Evolutionary conservation across 2,113 vertebrate species (phyloP), one percentile per base, ranked within the genome.

Genomic region (Orthonyx spaldingii): DNA sequence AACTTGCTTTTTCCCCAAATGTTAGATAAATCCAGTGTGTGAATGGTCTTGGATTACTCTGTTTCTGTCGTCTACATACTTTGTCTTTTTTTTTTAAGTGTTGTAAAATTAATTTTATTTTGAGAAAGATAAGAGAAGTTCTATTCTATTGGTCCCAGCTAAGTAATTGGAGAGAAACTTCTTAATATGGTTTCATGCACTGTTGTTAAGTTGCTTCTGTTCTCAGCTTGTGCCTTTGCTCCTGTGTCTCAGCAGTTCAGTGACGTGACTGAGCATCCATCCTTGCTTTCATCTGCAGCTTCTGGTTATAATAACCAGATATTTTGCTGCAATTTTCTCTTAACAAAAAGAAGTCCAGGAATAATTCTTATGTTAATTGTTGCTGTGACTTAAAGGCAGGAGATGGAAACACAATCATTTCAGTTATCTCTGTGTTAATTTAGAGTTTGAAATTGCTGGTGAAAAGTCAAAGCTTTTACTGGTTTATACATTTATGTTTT

Each of bases 251-350:
- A 76, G 41, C 75, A 59, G n/a, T 37, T 84, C 22, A 44, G 27
- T 37, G 24, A 24, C 32, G 8, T 16, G 7, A 39, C 35, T 4
- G 9, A 37, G 12, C 2, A 6, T 13, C 3, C 23, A 2, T 96
- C 13, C 96, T 91, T 4, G 35, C 42, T 78, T 57, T 95, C 78
- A 97, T 16, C 93, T 97, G 82, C 89, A 98, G 56, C 96, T 95
- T 1, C 95, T 84, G 50, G 79, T 97, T 64, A 89, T 94, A 41
- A 87, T 93, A 30, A 89, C 68, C 89, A 97, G 46, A n/a, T 94
- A 59, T 83, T 96, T 90, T 18, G 41, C 15, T 39, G 84, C 92
- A 53, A 78, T 96, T 42, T 76, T 96, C 92, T 97, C 79, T 30
- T 59, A 88, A 88, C 35, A 66, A 59, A 69, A 75, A 60, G 49